Percentiles rank a stretch among this genome's conserved stretches.
These are phyloP conservation scores for Polymixis flavicincta DNA, from an alignment of 2,888 invertebrate species.

Conservation along the genomic window DNA sequence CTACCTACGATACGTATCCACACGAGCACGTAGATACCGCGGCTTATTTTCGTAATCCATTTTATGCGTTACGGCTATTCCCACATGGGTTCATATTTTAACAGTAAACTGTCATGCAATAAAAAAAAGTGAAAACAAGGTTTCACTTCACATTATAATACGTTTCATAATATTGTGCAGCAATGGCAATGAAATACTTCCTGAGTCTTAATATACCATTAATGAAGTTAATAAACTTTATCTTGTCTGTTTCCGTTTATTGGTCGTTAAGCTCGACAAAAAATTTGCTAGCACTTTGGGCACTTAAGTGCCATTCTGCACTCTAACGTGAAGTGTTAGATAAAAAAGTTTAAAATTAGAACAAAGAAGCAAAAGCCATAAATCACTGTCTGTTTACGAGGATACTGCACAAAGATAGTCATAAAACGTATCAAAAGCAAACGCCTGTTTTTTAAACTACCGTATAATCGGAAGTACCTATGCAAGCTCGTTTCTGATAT, in stretches of 20 bases:
- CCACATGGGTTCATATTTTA: conserved; percentile 74
- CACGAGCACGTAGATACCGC: conserved; percentile 30
- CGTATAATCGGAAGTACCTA: conserved; percentile 49
- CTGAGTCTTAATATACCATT: conserved; percentile 45
- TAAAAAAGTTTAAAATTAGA: conserved; percentile 44
- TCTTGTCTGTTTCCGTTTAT: conserved; percentile 39
- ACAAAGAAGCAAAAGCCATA: conserved; percentile 52
- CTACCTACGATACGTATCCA: conserved; percentile 14
- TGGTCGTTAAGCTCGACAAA: conserved; percentile 29
- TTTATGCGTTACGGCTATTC: conserved; percentile 75
- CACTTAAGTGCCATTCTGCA: not conserved
- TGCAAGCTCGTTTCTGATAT: conserved; percentile 41
- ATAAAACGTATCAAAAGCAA: conserved; percentile 44
- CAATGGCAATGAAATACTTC: conserved; percentile 55
- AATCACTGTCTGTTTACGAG: conserved; percentile 49
- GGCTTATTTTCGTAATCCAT: conserved; percentile 60
- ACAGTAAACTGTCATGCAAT: conserved; percentile 83
- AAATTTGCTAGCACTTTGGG: conserved; percentile 3
- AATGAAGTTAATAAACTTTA: conserved; percentile 24
- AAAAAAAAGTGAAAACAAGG: conserved; percentile 86
- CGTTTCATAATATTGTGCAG: conserved; percentile 60
- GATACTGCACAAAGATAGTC: conserved; percentile 35
- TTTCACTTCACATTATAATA: conserved; percentile 76
- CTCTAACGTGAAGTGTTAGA: conserved; percentile 27
- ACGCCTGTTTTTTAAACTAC: conserved; percentile 39